Conservation (phyloP, 2,888 invertebrate species). For the Apodemia hepburni region DNA sequence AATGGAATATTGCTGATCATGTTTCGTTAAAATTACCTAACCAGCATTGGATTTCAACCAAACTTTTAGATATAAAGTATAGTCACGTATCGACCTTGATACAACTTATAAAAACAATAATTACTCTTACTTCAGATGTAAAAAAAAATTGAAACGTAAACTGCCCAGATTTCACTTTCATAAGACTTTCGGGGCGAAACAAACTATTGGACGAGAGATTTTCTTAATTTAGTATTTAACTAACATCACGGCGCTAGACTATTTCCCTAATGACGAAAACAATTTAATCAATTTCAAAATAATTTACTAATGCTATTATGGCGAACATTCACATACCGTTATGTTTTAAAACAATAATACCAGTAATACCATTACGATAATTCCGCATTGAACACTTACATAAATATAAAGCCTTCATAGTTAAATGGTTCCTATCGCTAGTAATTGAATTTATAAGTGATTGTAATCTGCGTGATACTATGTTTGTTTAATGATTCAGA, state of each 20-base stretch:
- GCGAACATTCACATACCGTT: constrained; percentile 10
- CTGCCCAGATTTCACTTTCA: background rate
- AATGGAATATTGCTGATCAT: too few species aligned
- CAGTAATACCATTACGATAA: constrained; percentile 7
- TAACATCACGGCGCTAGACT: background rate
- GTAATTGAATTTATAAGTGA: constrained; percentile 11
- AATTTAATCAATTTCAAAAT: constrained; percentile 10
- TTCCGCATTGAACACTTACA: constrained; percentile 9
- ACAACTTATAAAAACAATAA: background rate
- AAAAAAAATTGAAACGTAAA: background rate
- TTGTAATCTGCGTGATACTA: background rate
- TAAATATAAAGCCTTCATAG: background rate
- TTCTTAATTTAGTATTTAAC: background rate
- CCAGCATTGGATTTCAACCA: too few species aligned
- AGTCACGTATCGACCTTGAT: too few species aligned
- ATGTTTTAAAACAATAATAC: constrained; percentile 9
- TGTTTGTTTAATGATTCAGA: background rate
- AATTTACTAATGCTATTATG: constrained; percentile 3
- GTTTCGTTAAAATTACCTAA: too few species aligned
- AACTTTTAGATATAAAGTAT: too few species aligned
- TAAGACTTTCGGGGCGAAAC: background rate
- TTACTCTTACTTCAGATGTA: background rate
- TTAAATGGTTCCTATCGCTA: background rate
- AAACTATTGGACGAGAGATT: background rate
- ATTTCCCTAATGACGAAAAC: background rate